These are phyloP conservation scores for Kuschelorhynchus macadamiae DNA, from an alignment of 2,888 invertebrate species.

Conservation along the genomic window DNA sequence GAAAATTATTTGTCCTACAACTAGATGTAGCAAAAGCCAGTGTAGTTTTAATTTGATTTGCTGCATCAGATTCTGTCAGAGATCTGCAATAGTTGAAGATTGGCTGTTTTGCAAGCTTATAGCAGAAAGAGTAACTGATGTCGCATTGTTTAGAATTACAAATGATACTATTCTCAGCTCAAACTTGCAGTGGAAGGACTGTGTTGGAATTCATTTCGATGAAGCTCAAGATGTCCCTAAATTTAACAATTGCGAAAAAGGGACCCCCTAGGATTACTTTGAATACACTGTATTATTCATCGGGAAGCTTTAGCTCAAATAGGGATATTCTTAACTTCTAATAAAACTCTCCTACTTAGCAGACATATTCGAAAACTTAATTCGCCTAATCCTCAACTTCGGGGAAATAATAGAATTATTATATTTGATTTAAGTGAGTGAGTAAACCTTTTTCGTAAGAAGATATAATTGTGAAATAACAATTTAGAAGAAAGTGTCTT, in stretches of 20 bases:
- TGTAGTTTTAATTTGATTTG: not conserved
- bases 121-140: constrained; percentile 2
- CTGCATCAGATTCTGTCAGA: not conserved
- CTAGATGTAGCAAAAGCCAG: not conserved
- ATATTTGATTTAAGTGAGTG: too few species aligned
- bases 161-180: not conserved
- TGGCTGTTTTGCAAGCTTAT: constrained; percentile 1
- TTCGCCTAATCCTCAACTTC: too few species aligned
- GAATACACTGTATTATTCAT: not conserved
- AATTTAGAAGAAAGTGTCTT: too few species aligned
- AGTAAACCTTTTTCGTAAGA: too few species aligned
- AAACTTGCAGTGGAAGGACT: constrained; percentile 3
- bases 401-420: too few species aligned
- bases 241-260: constrained; percentile 1
- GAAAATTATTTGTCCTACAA: not conserved
- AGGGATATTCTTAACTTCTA: too few species aligned
- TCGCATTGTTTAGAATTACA: not conserved
- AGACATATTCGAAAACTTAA: too few species aligned
- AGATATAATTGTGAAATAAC: too few species aligned
- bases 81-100: not conserved
- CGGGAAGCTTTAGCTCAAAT: constrained; percentile 10
- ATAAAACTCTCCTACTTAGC: too few species aligned
- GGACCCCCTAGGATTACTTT: not conserved
- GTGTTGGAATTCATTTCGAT: not conserved
- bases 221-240: not conserved